Evolutionary conservation across 2,797 vertebrate species (phyloP).

Genomic region (Enteromius mattozi): DNA sequence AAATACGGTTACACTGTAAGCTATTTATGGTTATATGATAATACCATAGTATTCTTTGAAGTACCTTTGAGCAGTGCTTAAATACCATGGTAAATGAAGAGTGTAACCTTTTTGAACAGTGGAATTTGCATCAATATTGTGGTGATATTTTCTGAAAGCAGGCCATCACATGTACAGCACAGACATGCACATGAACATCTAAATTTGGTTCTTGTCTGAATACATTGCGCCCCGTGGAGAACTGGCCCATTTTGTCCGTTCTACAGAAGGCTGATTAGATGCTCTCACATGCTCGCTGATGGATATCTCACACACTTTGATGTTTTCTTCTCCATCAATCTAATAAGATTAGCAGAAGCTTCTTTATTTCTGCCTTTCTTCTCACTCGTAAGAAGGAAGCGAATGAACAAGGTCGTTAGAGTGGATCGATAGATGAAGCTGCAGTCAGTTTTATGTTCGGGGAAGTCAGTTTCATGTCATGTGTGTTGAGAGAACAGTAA

Average conservation of each 20-base stretch:
- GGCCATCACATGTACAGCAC: not conserved
- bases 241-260: slow-evolving; percentile 40
- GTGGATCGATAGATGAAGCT: not conserved
- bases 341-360: slow-evolving; percentile 38
- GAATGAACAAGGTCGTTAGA: slow-evolving; percentile 1
- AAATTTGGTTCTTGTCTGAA: slow-evolving; percentile 26
- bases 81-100: not conserved
- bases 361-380: slow-evolving; percentile 25
- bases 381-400: slow-evolving; percentile 21
- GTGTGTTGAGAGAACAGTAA: not conserved
- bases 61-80: not conserved
- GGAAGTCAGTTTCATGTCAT: not conserved
- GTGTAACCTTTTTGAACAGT: not conserved
- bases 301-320: slow-evolving; percentile 47
- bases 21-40: not conserved
- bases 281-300: slow-evolving; percentile 43
- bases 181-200: slow-evolving; percentile 63
- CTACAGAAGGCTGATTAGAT: slow-evolving; percentile 35
- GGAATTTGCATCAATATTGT: not conserved
- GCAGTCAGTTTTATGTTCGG: not conserved
- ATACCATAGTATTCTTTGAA: not conserved
- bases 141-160: slow-evolving; percentile 5
- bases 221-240: slow-evolving; percentile 10
- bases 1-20: not conserved
- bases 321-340: slow-evolving; percentile 37